Evolutionary conservation across 2,797 vertebrate genomes (phyloP).

Genomic region (Enteromius radiatus): DNA sequence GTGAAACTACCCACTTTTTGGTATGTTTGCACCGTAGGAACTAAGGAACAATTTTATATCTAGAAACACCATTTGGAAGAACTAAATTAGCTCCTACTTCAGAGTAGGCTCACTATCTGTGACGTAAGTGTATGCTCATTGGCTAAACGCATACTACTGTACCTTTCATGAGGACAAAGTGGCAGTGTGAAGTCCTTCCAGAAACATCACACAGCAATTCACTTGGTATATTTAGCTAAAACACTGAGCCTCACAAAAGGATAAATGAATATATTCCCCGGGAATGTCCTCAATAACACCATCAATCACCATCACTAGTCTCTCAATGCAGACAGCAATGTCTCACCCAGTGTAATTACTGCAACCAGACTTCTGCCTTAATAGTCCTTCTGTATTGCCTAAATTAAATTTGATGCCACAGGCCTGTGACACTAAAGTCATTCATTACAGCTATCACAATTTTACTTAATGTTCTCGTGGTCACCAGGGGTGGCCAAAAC

Average conservation of each 20-base stretch:
- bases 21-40: too few species aligned
- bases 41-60: too few species aligned
- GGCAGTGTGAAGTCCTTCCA: not conserved
- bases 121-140: too few species aligned
- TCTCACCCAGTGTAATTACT: slow-evolving; percentile 58
- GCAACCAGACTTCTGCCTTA: slow-evolving; percentile 52
- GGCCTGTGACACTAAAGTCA: slow-evolving; percentile 44
- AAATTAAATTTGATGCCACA: slow-evolving; percentile 53
- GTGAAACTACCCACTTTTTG: too few species aligned
- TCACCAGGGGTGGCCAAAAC: slow-evolving; percentile 30
- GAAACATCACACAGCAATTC: slow-evolving; percentile 11
- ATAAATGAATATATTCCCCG: slow-evolving; percentile 23
- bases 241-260: slow-evolving; percentile 8
- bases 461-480: slow-evolving; percentile 61
- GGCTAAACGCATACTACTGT: not conserved
- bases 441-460: slow-evolving; percentile 48
- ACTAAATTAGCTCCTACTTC: too few species aligned
- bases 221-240: slow-evolving; percentile 17
- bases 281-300: slow-evolving; percentile 15
- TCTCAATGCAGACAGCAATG: slow-evolving; percentile 36
- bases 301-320: slow-evolving; percentile 53
- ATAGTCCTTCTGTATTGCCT: slow-evolving; percentile 52
- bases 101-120: too few species aligned
- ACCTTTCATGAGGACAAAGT: not conserved
- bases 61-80: too few species aligned